Evolutionary conservation across 2,888 invertebrate species (phyloP), one percentile per base, ranked within the genome.

Genomic region (Mesorhabditis spiculigera): DNA sequence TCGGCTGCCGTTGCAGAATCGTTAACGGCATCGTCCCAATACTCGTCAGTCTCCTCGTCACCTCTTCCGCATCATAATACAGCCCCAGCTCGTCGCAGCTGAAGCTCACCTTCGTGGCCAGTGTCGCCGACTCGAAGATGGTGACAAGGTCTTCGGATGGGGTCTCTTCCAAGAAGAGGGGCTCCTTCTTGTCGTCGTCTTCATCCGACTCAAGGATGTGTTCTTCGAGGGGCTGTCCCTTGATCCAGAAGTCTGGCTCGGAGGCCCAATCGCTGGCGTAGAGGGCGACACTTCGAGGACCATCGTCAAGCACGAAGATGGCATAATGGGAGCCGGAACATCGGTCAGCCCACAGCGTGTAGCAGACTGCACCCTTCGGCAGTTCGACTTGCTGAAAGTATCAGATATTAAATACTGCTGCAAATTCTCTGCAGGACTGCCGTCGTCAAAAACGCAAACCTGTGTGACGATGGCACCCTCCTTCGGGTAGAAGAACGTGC

Each of bases 51-150:
- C 79, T 50, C 6, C 64, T 16, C 10, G 72, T 73, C 65, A 79
- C 58, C 45, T 79, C 78, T 0, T 28, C 10, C 5, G 68, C 64
- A 4, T 75, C 73, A 66, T 79, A 79, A 66, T 73, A 73, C 45
- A 64, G 65, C 10, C 66, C 64, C 16, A 79, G 69, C 5, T 73
- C 77, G 4, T 65, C 13, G 41, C 73, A 71, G 3, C 58, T 67
- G 73, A 74, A 74, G 28, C 76, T 76, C 4, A 73, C 69, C 28
- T 45, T 44, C 63, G 63, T 28, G n/a, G 16, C n/a, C n/a, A n/a
- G 58, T 10, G 58, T 50, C 10, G 58, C 8, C 10, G n/a, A 50
- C n/a, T 50, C 58, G 58, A 50, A 50, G 58, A 50, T 50, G n/a
- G 58, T 50, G n/a, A 50, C 58, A n/a, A 50, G 58, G n/a, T 50